Evolutionary conservation across 2,888 invertebrate species (phyloP).

Genomic region (Parthenolecanium corni): DNA sequence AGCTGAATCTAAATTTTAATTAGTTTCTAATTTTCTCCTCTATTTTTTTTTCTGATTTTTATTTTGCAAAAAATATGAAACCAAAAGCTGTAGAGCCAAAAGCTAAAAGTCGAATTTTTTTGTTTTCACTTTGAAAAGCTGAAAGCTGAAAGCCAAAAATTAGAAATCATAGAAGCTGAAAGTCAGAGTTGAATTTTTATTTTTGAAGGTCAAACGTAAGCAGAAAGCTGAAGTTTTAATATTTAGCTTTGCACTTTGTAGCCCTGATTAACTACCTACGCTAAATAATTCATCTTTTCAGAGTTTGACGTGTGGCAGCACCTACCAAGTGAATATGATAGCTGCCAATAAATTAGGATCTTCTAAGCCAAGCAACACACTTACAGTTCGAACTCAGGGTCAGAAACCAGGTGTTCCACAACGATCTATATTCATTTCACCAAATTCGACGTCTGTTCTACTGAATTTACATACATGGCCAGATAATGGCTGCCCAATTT

Average conservation of each 20-base stretch:
- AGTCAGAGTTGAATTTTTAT: no score
- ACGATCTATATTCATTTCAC: constrained; percentile 50
- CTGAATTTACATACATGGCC: constrained; percentile 60
- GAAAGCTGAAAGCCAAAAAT: no score
- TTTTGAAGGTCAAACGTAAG: no score
- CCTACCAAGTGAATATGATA: constrained; percentile 57
- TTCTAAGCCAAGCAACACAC: constrained; percentile 54
- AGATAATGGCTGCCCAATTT: constrained; percentile 58
- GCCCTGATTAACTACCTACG: neutral
- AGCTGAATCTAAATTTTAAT: neutral
- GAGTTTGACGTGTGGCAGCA: constrained; percentile 58
- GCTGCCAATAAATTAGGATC: constrained; percentile 61
- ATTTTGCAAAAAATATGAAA: no score
- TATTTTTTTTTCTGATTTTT: neutral
- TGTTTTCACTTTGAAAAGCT: no score
- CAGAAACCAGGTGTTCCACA: constrained; percentile 58
- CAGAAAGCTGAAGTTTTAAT: no score
- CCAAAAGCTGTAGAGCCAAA: no score
- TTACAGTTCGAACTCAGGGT: constrained; percentile 59
- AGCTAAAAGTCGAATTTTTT: no score
- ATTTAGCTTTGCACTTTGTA: neutral
- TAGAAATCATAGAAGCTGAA: no score
- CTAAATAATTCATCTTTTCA: constrained; percentile 20
- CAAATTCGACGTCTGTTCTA: constrained; percentile 56
- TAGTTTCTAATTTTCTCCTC: neutral